Evolutionary conservation across 2,113 vertebrate species (phyloP).

Genomic region (Rhinopomastus cyanomelas): DNA sequence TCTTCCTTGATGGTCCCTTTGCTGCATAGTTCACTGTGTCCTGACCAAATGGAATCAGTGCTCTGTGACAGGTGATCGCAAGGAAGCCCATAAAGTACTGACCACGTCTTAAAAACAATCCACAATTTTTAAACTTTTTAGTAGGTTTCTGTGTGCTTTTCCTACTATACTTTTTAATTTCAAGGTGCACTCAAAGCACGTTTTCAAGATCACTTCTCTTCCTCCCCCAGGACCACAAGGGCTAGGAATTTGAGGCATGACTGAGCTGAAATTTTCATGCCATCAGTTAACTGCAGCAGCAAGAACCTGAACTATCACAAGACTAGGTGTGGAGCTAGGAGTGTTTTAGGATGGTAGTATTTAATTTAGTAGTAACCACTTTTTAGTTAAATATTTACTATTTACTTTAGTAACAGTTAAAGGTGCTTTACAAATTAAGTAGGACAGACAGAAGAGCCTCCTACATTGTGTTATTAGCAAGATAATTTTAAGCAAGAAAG

Average conservation of each 20-base stretch:
- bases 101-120: neutral
- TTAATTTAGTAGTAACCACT: neutral
- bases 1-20: neutral
- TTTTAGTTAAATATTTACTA: neutral
- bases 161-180: neutral
- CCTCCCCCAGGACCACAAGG: neutral
- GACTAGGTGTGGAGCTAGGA: neutral
- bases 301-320: neutral
- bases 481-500: neutral
- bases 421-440: neutral
- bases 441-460: neutral
- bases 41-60: neutral
- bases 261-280: neutral
- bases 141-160: neutral
- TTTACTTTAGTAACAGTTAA: neutral
- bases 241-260: neutral
- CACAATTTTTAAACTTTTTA: neutral
- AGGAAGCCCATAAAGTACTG: neutral
- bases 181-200: neutral
- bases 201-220: neutral
- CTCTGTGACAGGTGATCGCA: neutral
- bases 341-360: neutral
- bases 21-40: accelerated
- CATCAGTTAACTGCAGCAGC: neutral
- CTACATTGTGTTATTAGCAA: neutral